These are phyloP conservation scores for Colossoma macropomum DNA, from an alignment of 2,113 vertebrate genomes.

Conservation along the genomic window DNA sequence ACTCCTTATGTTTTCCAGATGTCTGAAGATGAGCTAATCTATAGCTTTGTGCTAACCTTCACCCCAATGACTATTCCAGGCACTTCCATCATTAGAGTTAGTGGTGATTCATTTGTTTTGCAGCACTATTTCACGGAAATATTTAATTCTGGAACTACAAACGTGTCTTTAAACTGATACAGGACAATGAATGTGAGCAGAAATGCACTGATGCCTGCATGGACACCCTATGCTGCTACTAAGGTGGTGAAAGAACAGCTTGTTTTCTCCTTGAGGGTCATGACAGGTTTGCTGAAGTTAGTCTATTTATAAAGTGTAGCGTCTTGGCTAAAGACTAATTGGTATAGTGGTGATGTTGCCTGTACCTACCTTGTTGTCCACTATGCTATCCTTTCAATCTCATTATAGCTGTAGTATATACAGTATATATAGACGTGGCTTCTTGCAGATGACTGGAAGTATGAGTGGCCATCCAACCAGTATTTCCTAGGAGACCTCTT, in stretches of 20 bases:
- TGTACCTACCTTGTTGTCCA: neutral
- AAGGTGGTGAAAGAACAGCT: slow-evolving; percentile 33
- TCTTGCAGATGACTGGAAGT: slow-evolving; percentile 45
- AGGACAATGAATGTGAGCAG: slow-evolving; percentile 51
- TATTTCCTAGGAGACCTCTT: slow-evolving; percentile 47
- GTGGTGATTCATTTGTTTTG: neutral
- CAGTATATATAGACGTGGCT: too few relatives aligned
- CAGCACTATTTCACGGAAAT: neutral
- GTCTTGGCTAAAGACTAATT: too few relatives aligned
- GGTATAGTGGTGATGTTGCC: neutral
- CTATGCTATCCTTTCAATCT: too few relatives aligned
- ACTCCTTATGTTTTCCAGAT: neutral
- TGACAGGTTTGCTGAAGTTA: slow-evolving; percentile 21
- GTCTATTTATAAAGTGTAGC: neutral
- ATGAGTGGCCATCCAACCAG: slow-evolving; percentile 29
- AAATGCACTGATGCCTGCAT: slow-evolving; percentile 14
- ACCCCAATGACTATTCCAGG: neutral
- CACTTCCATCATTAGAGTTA: slow-evolving; percentile 26
- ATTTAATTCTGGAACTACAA: neutral
- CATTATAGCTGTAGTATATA: too few relatives aligned
- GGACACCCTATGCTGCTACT: slow-evolving; percentile 23
- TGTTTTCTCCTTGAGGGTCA: slow-evolving; percentile 35
- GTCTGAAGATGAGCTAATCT: slow-evolving; percentile 42
- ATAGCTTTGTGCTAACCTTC: slow-evolving; percentile 35
- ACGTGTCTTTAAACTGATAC: neutral